Evolutionary conservation across 2,113 vertebrate species (phyloP).

Genomic region (Cyphomyrus discorhynchus): DNA sequence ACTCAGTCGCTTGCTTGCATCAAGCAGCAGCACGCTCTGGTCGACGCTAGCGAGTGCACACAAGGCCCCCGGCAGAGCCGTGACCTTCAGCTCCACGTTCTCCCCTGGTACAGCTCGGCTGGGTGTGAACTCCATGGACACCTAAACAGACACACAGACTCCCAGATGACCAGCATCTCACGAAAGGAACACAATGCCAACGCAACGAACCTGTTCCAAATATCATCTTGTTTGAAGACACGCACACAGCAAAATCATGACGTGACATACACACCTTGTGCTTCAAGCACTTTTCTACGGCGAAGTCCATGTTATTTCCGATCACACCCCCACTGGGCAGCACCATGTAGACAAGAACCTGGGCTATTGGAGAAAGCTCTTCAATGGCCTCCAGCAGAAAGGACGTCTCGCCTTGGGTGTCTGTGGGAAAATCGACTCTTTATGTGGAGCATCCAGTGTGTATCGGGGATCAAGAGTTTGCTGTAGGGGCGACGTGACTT

Average conservation of each 20-base stretch:
- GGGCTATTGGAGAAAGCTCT: constrained; percentile 55
- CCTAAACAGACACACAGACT: constrained; percentile 41
- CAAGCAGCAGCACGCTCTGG: constrained; percentile 67
- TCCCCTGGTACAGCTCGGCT: constrained; percentile 62
- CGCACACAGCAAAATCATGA: neutral
- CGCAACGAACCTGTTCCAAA: neutral
- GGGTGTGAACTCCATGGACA: constrained; percentile 60
- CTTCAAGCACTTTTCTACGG: constrained; percentile 66
- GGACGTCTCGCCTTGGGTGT: constrained; percentile 49
- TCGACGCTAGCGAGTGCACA: constrained; percentile 73
- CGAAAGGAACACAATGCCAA: neutral
- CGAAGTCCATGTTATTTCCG: constrained; percentile 58
- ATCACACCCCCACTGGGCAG: constrained; percentile 65
- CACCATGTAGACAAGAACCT: constrained; percentile 63
- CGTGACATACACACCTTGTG: constrained; percentile 63
- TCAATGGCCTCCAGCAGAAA: constrained; percentile 52
- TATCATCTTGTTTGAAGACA: neutral
- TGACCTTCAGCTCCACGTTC: constrained; percentile 39
- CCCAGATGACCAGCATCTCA: neutral
- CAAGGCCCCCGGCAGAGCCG: constrained; percentile 63
- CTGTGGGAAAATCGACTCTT: constrained; percentile 36
- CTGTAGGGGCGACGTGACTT: too few species aligned
- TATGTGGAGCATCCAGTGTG: neutral
- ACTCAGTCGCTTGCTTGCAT: constrained; percentile 58
- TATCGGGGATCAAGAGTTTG: too few species aligned